Evolutionary conservation across 1,140 invertebrate species (phyloP).

Genomic region (Oryctes rhinoceros): DNA sequence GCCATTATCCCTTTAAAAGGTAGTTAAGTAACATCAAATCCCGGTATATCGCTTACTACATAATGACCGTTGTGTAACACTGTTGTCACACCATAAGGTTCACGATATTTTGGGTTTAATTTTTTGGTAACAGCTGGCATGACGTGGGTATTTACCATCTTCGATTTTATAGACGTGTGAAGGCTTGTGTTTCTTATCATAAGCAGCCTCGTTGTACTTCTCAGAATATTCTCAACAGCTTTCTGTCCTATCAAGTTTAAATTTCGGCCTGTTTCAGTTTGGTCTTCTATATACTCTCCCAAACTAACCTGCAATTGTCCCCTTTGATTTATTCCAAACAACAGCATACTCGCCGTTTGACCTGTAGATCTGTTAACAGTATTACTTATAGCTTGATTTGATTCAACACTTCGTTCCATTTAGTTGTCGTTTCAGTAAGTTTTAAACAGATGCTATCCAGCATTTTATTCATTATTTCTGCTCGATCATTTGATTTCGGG

Average conservation of each 20-base stretch:
- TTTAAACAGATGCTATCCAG: conserved; percentile 49
- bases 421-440: conserved; percentile 41
- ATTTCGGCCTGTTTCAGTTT: conserved; percentile 25
- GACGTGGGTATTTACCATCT: conserved; percentile 42
- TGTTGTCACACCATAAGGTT: conserved; percentile 46
- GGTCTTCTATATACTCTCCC: conserved; percentile 16
- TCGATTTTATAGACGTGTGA: conserved; percentile 39
- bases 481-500: conserved; percentile 55
- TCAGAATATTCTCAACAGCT: conserved; percentile 36
- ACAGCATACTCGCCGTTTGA: conserved; percentile 47
- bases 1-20: conserved; percentile 45
- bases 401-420: conserved; percentile 48
- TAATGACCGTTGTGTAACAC: conserved; percentile 52
- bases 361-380: conserved; percentile 47
- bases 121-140: conserved; percentile 46
- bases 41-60: conserved; percentile 50
- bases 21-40: conserved; percentile 48
- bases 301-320: conserved; percentile 32
- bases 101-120: conserved; percentile 43
- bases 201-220: conserved; percentile 38
- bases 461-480: conserved; percentile 49
- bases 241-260: conserved; percentile 32
- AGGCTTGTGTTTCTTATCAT: conserved; percentile 39
- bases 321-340: conserved; percentile 49
- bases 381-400: conserved; percentile 51